phyloP scores from a whole-genome alignment of 92 coral and sea anemone genomes.

The Nematostella vectensis region DNA sequence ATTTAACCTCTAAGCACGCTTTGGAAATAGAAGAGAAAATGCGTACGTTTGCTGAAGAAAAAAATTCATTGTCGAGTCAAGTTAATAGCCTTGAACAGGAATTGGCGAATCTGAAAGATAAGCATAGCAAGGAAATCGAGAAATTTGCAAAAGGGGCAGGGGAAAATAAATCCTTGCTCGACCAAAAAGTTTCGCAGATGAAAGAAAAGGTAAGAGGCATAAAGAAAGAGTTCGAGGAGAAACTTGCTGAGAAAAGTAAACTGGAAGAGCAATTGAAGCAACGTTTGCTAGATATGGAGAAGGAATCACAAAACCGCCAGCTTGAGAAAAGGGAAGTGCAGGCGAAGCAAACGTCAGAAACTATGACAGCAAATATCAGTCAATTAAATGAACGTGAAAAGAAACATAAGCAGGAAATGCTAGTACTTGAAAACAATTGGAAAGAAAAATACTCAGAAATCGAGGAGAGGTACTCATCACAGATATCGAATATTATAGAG shows the following conservation, averaged over 20 bases:
- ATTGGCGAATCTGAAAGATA: slow-evolving; percentile 12
- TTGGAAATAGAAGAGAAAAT: neutral
- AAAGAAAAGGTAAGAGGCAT: slow-evolving; percentile 26
- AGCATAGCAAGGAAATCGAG: neutral
- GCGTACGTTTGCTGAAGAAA: slow-evolving; percentile 1
- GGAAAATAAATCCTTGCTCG: neutral
- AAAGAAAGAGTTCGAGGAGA: slow-evolving; percentile 20
- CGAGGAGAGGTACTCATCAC: slow-evolving; percentile 57
- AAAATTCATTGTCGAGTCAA: neutral
- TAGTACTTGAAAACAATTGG: slow-evolving; percentile 45
- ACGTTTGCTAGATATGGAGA: slow-evolving; percentile 26
- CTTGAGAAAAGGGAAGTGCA: slow-evolving; percentile 54
- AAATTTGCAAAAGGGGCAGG: neutral
- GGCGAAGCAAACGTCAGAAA: slow-evolving; percentile 53
- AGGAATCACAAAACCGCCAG: slow-evolving; percentile 46
- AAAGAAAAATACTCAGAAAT: slow-evolving; percentile 67
- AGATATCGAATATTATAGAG: slow-evolving; percentile 62
- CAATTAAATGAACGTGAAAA: slow-evolving; percentile 51
- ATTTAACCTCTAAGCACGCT: too few species aligned
- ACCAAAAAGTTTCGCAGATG: slow-evolving; percentile 1
- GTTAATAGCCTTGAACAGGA: slow-evolving; percentile 5
- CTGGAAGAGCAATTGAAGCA: neutral
- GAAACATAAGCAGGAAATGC: slow-evolving; percentile 49
- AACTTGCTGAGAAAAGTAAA: slow-evolving; percentile 22
- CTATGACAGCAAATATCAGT: slow-evolving; percentile 39